These are phyloP conservation scores for Sebastes steindachneri DNA, from an alignment of 2,797 vertebrate genomes.

Conservation along the genomic window DNA sequence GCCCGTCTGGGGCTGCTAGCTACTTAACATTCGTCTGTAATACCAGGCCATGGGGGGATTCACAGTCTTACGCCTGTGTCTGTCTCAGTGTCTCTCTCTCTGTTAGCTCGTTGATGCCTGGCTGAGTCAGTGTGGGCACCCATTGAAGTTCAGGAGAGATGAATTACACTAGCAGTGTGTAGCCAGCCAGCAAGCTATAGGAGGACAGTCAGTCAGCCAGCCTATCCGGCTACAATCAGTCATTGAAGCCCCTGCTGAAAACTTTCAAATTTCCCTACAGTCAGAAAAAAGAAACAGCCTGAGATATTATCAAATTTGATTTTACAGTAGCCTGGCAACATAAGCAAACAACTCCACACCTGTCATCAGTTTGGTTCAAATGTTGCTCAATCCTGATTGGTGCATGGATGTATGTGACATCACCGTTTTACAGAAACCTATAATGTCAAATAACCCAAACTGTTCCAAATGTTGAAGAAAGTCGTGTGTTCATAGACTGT, in stretches of 20 bases:
- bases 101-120: constrained; percentile 55
- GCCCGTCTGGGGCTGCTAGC: constrained; percentile 64
- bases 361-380: neutral
- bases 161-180: constrained; percentile 36
- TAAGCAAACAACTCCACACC: neutral
- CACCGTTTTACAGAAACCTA: neutral
- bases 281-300: neutral
- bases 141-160: constrained; percentile 50
- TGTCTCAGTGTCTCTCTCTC: constrained; percentile 51
- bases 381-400: neutral
- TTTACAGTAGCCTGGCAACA: neutral
- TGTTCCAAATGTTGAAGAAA: neutral
- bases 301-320: neutral
- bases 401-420: neutral
- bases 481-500: neutral
- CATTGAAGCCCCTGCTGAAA: neutral
- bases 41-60: constrained; percentile 58
- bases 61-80: constrained; percentile 46
- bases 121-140: constrained; percentile 54
- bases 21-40: constrained; percentile 75
- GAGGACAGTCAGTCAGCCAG: constrained; percentile 10
- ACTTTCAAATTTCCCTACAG: neutral
- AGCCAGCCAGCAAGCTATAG: constrained; percentile 14
- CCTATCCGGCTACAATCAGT: constrained; percentile 9
- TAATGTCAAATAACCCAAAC: neutral